These are phyloP conservation scores for Octodonta nipae DNA, from an alignment of 2,888 invertebrate genomes.

Conservation along the genomic window DNA sequence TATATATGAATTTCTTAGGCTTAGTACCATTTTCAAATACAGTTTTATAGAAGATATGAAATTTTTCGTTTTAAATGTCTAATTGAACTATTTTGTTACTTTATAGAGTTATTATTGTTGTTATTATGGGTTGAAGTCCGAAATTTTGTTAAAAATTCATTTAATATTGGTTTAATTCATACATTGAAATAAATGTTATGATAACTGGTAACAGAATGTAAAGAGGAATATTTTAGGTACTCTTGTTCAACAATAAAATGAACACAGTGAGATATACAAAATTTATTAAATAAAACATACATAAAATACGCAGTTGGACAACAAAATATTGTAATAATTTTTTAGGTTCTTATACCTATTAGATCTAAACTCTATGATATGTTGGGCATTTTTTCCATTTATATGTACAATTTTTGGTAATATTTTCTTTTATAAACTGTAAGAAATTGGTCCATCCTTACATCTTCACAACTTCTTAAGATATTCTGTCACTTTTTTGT, in stretches of 20 bases:
- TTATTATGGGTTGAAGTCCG: too few species aligned
- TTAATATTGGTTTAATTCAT: too few species aligned
- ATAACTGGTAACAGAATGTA: too few species aligned
- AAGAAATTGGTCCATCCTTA: conserved; percentile 33
- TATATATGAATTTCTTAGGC: too few species aligned
- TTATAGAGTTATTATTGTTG: too few species aligned
- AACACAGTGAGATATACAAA: conserved; percentile 9
- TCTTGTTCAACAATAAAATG: not conserved
- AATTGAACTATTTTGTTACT: too few species aligned
- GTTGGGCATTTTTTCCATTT: conserved; percentile 16
- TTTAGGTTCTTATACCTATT: conserved; percentile 8
- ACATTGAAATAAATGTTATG: too few species aligned
- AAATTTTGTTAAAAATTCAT: too few species aligned
- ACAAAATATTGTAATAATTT: conserved; percentile 11
- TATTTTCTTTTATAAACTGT: conserved; percentile 27
- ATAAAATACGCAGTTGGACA: conserved; percentile 13
- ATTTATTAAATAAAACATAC: conserved; percentile 15
- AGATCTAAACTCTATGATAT: conserved; percentile 22
- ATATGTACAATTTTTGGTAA: conserved; percentile 13
- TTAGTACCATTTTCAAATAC: too few species aligned
- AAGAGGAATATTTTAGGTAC: too few species aligned
- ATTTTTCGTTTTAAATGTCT: too few species aligned
- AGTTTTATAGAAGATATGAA: too few species aligned
- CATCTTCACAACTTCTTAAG: conserved; percentile 26
- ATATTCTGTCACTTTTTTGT: conserved; percentile 1